Percentiles rank a stretch among this genome's conserved stretches.
Conservation (phyloP, 1,140 invertebrate genomes). For the Micrasema minimum region DNA sequence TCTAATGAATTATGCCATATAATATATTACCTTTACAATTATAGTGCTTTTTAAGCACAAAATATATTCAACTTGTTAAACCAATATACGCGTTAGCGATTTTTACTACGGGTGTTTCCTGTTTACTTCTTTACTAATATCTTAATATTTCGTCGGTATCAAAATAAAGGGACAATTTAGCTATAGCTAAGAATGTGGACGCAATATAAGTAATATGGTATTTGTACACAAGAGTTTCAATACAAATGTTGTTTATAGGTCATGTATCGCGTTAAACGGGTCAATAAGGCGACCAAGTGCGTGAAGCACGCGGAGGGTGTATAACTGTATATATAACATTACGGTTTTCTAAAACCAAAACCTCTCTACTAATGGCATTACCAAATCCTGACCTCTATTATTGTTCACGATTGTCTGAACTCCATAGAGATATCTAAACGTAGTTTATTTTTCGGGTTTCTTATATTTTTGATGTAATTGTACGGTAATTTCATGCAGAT, state of each 20-base stretch:
- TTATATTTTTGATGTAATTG: neutral
- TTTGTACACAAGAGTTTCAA: neutral
- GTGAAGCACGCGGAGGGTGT: slow-evolving; percentile 16
- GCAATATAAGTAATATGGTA: too few species aligned
- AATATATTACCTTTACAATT: too few species aligned
- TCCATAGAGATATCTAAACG: slow-evolving; percentile 1
- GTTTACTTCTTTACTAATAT: too few species aligned
- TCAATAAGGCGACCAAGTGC: slow-evolving; percentile 16
- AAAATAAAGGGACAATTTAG: too few species aligned
- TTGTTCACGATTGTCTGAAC: neutral
- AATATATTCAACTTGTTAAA: too few species aligned
- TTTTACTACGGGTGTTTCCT: too few species aligned
- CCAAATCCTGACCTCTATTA: slow-evolving; percentile 10
- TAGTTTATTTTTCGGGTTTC: neutral
- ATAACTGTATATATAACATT: slow-evolving; percentile 28
- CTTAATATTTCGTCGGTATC: too few species aligned
- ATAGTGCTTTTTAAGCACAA: too few species aligned
- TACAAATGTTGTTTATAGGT: slow-evolving; percentile 21
- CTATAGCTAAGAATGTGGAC: too few species aligned
- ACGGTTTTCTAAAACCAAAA: slow-evolving; percentile 12
- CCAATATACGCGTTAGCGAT: too few species aligned
- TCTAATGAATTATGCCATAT: too few species aligned
- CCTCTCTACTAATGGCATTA: slow-evolving; percentile 19
- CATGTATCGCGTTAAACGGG: slow-evolving; percentile 30
- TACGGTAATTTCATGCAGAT: slow-evolving; percentile 1